These are phyloP conservation scores for Coracopsis vasa DNA, from an alignment of 2,113 vertebrate genomes.

Conservation along the genomic window DNA sequence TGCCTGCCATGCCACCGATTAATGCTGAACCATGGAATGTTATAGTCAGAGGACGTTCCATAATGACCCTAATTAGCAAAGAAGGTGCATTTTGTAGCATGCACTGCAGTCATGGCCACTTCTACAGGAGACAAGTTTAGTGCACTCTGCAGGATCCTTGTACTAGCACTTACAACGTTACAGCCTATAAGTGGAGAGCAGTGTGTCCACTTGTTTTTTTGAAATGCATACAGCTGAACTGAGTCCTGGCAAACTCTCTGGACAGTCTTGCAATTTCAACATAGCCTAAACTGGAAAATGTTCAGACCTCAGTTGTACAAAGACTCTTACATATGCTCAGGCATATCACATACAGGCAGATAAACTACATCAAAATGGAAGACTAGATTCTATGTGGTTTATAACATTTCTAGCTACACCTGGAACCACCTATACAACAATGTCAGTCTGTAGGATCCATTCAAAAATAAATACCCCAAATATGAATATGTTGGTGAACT, in stretches of 20 bases:
- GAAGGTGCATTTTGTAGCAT: background rate
- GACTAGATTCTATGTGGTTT: background rate
- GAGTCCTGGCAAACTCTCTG: background rate
- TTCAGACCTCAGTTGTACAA: background rate
- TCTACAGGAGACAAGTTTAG: background rate
- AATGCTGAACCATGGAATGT: rapidly evolving
- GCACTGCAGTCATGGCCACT: rapidly evolving
- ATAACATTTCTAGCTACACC: background rate
- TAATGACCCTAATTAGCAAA: background rate
- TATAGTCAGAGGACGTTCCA: rapidly evolving
- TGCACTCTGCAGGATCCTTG: rapidly evolving
- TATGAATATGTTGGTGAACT: background rate
- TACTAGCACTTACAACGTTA: background rate
- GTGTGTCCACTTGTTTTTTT: background rate
- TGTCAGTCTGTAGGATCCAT: background rate
- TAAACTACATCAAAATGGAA: background rate
- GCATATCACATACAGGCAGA: background rate
- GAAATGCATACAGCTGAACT: background rate
- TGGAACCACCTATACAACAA: background rate
- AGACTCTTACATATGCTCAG: background rate
- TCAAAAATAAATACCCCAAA: background rate
- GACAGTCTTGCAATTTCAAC: background rate
- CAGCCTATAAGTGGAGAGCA: background rate
- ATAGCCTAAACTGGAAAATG: background rate
- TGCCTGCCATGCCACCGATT: rapidly evolving